Evolutionary conservation across 2,888 invertebrate genomes (phyloP).

Genomic region (Geophilus truncorum): DNA sequence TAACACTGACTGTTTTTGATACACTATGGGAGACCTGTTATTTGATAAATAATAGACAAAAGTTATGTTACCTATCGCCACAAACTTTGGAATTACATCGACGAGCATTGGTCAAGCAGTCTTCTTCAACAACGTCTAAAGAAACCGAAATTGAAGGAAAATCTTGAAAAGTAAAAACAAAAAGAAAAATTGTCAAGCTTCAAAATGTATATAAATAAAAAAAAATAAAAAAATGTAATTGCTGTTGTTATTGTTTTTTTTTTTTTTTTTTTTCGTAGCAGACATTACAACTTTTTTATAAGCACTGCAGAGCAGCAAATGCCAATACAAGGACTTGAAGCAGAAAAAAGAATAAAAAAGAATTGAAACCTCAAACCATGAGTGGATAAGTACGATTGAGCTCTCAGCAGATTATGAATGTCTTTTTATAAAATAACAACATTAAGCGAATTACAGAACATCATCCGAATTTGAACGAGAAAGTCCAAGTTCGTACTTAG

Average conservation of each 20-base stretch:
- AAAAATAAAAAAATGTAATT: neutral
- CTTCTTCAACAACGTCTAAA: slow-evolving; percentile 51
- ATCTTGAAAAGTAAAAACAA: slow-evolving; percentile 50
- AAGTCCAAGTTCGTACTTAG: neutral
- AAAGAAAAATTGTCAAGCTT: neutral
- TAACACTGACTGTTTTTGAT: neutral
- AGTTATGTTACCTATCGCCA: slow-evolving; percentile 55
- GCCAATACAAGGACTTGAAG: slow-evolving; percentile 19
- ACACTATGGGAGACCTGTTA: neutral
- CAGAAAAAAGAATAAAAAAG: neutral
- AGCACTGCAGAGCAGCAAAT: neutral
- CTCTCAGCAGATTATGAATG: neutral
- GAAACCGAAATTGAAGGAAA: slow-evolving; percentile 54
- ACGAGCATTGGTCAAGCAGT: neutral
- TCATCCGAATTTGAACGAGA: neutral
- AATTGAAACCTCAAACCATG: neutral
- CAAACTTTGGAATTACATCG: slow-evolving; percentile 77
- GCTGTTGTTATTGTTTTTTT: too few relatives aligned
- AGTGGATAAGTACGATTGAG: neutral
- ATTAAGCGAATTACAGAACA: neutral
- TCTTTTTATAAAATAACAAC: neutral
- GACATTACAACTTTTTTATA: neutral
- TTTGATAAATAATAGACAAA: neutral
- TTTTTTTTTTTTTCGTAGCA: neutral
- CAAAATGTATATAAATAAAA: neutral